These are phyloP conservation scores for Phylloscopus trochiloides DNA, from an alignment of 2,113 vertebrate species.

Conservation along the genomic window DNA sequence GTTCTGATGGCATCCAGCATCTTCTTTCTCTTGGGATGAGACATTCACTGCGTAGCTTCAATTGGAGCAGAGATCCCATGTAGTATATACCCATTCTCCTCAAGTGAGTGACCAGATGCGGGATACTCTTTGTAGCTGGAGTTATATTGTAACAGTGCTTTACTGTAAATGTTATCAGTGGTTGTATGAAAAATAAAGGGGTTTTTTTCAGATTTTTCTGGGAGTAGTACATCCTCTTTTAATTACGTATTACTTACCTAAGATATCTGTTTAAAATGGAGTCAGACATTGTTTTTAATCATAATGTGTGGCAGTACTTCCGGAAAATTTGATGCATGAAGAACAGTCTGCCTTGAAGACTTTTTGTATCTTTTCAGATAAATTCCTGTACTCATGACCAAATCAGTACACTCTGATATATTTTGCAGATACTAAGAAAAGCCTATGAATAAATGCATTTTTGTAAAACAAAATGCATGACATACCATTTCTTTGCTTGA, in stretches of 20 bases:
- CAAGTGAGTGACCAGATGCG: neutral
- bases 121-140: neutral
- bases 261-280: neutral
- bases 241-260: neutral
- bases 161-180: neutral
- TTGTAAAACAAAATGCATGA: neutral
- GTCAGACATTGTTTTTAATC: neutral
- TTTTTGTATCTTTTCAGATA: neutral
- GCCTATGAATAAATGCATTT: neutral
- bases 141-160: neutral
- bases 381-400: neutral
- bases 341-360: neutral
- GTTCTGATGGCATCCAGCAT: neutral
- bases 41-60: neutral
- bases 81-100: neutral
- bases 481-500: neutral
- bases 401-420: neutral
- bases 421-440: neutral
- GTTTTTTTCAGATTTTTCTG: neutral
- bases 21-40: neutral
- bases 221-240: neutral
- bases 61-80: neutral
- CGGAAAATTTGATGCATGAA: neutral
- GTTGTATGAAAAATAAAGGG: neutral
- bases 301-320: accelerated